Conservation (phyloP, 2,888 invertebrate species). For the Aquatica leii region DNA sequence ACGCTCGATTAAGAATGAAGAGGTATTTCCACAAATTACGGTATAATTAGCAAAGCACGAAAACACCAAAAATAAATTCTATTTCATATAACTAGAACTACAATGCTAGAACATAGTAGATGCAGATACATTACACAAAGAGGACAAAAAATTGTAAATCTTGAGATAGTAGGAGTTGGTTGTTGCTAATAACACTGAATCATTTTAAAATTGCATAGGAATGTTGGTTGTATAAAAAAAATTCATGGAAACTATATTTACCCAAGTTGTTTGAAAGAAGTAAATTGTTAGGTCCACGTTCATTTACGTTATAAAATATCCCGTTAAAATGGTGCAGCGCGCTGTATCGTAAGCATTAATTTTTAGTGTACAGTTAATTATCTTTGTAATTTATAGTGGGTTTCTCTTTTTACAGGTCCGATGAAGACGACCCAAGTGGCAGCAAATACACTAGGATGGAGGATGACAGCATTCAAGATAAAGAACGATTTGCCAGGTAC, state of each 20-base stretch:
- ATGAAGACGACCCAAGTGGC: conserved; percentile 87
- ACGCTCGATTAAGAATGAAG: too few relatives aligned
- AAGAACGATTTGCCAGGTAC: conserved; percentile 95
- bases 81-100: too few relatives aligned
- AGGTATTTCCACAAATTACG: too few relatives aligned
- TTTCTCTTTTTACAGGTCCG: conserved; percentile 68
- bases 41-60: too few relatives aligned
- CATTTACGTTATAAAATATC: conserved; percentile 23
- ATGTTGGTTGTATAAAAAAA: conserved; percentile 26
- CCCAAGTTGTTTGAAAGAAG: conserved; percentile 23
- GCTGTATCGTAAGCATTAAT: conserved; percentile 27
- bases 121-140: too few relatives aligned
- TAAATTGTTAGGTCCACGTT: conserved; percentile 27
- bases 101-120: too few relatives aligned
- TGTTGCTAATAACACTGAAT: conserved; percentile 29
- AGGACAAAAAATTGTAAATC: too few relatives aligned
- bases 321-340: conserved; percentile 19
- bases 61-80: too few relatives aligned
- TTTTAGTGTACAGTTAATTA: conserved; percentile 26
- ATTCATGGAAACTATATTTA: conserved; percentile 26
- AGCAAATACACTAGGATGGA: conserved; percentile 89
- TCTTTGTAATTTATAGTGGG: conserved; percentile 23
- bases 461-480: conserved; percentile 94
- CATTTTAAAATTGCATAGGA: conserved; percentile 30
- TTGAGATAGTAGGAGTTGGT: conserved; percentile 8